phyloP scores from a whole-genome alignment of 2,888 invertebrate species.

The Trichogramma evanescens region DNA sequence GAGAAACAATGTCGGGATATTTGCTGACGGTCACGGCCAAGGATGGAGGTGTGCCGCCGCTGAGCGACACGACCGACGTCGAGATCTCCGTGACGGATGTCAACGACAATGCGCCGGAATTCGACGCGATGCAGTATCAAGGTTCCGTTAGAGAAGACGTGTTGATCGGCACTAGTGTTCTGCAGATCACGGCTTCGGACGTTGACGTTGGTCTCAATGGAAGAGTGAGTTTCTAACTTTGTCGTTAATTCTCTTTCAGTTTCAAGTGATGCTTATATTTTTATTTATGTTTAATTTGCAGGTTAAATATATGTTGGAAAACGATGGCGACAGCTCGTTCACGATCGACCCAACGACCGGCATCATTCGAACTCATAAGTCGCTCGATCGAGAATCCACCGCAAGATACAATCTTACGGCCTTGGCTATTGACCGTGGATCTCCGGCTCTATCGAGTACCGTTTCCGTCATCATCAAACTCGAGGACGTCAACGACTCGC shows the following conservation, averaged over 20 bases:
- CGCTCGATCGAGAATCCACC: slow-evolving; percentile 84
- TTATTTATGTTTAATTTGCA: slow-evolving; percentile 15
- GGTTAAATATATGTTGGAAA: slow-evolving; percentile 64
- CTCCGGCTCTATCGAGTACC: slow-evolving; percentile 64
- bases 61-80: slow-evolving; percentile 90
- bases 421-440: slow-evolving; percentile 83
- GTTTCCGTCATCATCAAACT: slow-evolving; percentile 71
- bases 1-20: slow-evolving; percentile 74
- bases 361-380: slow-evolving; percentile 80
- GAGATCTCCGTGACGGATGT: slow-evolving; percentile 93
- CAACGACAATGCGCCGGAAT: slow-evolving; percentile 89
- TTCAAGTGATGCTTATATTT: background rate
- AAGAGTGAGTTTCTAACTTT: slow-evolving; percentile 51
- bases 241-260: background rate
- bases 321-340: slow-evolving; percentile 84
- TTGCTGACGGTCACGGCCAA: slow-evolving; percentile 84
- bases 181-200: slow-evolving; percentile 74
- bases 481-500: slow-evolving; percentile 85
- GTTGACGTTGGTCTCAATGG: slow-evolving; percentile 84
- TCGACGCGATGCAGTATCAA: slow-evolving; percentile 74
- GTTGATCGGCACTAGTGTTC: slow-evolving; percentile 71
- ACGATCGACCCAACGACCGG: slow-evolving; percentile 89
- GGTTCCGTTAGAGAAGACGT: slow-evolving; percentile 84
- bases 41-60: slow-evolving; percentile 85
- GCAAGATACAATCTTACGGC: slow-evolving; percentile 80